Conservation (phyloP, 2,888 invertebrate genomes). For the Eubasilissa splendida region DNA sequence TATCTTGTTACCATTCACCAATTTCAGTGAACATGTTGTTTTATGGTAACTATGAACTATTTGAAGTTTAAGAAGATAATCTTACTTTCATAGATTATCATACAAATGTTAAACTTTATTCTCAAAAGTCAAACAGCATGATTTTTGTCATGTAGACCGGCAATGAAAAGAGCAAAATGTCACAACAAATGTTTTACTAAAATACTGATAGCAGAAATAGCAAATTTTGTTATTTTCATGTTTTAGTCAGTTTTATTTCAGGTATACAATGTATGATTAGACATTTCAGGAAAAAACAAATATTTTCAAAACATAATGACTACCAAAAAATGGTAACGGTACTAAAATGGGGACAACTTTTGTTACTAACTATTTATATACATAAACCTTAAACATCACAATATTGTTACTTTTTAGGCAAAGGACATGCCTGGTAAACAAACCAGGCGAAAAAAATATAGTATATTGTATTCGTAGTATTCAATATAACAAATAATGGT, state of each 20-base stretch:
- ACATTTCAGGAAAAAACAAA: too few relatives aligned
- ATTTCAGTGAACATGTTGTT: background rate
- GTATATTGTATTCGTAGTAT: slow-evolving; percentile 8
- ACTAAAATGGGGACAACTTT: background rate
- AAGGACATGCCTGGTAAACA: slow-evolving; percentile 12
- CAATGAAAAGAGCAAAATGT: too few relatives aligned
- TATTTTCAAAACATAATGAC: too few relatives aligned
- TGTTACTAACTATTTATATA: slow-evolving; percentile 28
- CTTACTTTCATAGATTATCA: background rate
- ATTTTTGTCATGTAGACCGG: too few relatives aligned
- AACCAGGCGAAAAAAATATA: slow-evolving; percentile 17
- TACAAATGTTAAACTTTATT: background rate
- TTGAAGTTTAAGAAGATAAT: too few relatives aligned
- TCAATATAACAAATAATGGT: slow-evolving; percentile 12
- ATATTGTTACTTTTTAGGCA: slow-evolving; percentile 23
- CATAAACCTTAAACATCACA: slow-evolving; percentile 28
- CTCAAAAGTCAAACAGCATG: background rate
- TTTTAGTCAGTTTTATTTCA: too few relatives aligned
- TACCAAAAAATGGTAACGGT: background rate
- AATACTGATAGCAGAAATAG: too few relatives aligned
- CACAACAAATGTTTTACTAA: too few relatives aligned
- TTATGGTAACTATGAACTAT: background rate
- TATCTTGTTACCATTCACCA: background rate
- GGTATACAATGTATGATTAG: too few relatives aligned
- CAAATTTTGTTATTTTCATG: too few relatives aligned